Evolutionary conservation across 2,888 invertebrate species (phyloP).

Genomic region (Carterocephalus palaemon): DNA sequence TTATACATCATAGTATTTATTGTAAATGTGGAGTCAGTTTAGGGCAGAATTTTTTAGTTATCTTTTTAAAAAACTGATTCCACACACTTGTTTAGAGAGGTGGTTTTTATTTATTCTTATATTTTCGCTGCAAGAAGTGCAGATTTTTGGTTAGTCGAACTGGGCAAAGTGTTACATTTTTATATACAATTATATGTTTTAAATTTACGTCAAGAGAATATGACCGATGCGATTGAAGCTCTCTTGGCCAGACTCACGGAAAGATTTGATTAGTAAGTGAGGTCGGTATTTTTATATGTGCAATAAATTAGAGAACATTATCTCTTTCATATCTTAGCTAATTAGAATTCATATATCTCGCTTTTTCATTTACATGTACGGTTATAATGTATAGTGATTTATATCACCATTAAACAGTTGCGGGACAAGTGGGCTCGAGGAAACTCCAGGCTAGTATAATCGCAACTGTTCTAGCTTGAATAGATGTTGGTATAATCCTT

Average conservation of each 20-base stretch:
- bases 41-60: conserved; percentile 25
- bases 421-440: conserved; percentile 4
- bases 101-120: conserved; percentile 39
- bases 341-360: conserved; percentile 67
- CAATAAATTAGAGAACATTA: conserved; percentile 68
- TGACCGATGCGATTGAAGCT: conserved; percentile 25
- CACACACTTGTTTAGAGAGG: conserved; percentile 39
- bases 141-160: conserved; percentile 48
- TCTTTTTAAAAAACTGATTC: conserved; percentile 40
- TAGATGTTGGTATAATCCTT: conserved; percentile 74
- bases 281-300: conserved; percentile 73
- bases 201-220: conserved; percentile 5
- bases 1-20: conserved; percentile 18
- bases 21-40: conserved; percentile 12
- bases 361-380: conserved; percentile 51
- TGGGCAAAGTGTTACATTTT: conserved; percentile 42
- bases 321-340: conserved; percentile 74
- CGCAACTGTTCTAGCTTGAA: conserved; percentile 36
- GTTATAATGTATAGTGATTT: conserved; percentile 21
- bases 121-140: conserved; percentile 47
- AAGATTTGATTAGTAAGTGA: conserved; percentile 35
- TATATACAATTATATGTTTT: conserved; percentile 29
- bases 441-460: conserved; percentile 12
- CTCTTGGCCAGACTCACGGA: conserved; percentile 39
- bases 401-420: conserved; percentile 14